Evolutionary conservation across 2,888 invertebrate genomes (phyloP), one percentile per base, ranked within the genome.

Genomic region (Dorcus hopei): DNA sequence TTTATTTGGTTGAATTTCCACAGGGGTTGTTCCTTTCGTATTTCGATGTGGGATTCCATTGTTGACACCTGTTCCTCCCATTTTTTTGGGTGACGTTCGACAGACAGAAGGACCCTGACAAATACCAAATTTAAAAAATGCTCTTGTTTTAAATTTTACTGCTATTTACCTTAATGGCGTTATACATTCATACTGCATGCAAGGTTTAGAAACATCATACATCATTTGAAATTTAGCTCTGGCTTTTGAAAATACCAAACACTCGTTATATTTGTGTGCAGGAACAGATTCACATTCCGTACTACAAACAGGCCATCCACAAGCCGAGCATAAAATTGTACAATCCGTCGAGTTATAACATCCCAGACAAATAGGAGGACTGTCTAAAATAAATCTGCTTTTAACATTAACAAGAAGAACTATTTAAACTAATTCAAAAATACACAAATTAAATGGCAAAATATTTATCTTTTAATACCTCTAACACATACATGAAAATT

Each of bases 1-100:
- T 93, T 93, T 8, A 87, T 81, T 64, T 89, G 84, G 75, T 93
- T 91, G 2, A 86, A 87, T 45, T 83, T 80, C 93, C 93, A 93
- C 1, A 87, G 82, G 0, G 83, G 81, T 65, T 82, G 80, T 64
- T 80, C 74, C 26, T 85, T 82, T 19, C 89, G 82, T 45, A 81
- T 78, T n/a, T 84, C 81, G 62, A 82, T 81, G 72, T 93, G 92
- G 3, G 87, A 80, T 76, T 91, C 91, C 91, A 93, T 90, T 2
- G 77, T 71, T 9, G 83, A 83, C 1, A 93, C 76, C 70, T 90
- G 89, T 1, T 79, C 77, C 38, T 84, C 80, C 92, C 92, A 93
- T 63, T 87, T 81, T 47, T 85, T 83, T 0, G 87, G 85, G 68
- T 88, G 81, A 26, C 80, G 81, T 72, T 90, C 89, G 71, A 87